phyloP scores from a whole-genome alignment of 92 coral and sea anemone genomes.

The Pocillopora grandis region DNA sequence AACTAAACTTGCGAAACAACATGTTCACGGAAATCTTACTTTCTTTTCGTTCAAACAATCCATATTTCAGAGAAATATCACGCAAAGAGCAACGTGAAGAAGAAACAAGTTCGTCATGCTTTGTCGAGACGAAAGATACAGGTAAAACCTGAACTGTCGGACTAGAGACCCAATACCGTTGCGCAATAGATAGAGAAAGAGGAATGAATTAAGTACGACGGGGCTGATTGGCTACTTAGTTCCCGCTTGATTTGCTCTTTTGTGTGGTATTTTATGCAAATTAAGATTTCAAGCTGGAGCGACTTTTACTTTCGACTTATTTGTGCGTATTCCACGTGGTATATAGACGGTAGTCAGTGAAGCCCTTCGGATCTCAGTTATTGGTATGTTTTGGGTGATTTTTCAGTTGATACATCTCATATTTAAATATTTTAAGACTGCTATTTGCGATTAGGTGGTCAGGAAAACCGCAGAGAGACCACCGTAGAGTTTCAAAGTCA shows the following conservation, averaged over 20 bases:
- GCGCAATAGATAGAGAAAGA: conserved; percentile 6
- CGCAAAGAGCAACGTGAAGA: background rate
- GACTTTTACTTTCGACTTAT: background rate
- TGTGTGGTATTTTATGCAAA: conserved; percentile 14
- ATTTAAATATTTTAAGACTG: background rate
- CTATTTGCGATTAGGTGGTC: background rate
- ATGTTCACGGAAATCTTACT: background rate
- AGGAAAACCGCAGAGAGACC: background rate
- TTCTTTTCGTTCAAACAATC: background rate
- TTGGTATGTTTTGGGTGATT: conserved; percentile 31
- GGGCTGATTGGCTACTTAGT: conserved; percentile 13
- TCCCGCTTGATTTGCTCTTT: conserved; percentile 26
- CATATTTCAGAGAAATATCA: background rate
- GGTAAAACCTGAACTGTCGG: conserved; percentile 2
- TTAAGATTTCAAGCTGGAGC: background rate
- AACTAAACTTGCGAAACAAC: background rate
- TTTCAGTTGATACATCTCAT: conserved; percentile 3
- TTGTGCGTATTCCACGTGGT: conserved; percentile 40
- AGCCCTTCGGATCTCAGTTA: conserved; percentile 25
- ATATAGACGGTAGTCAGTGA: background rate
- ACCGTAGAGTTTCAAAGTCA: conserved; percentile 10
- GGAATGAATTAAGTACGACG: background rate
- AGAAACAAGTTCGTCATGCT: background rate
- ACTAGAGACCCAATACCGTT: conserved; percentile 12
- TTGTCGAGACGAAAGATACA: background rate